phyloP scores from a whole-genome alignment of 2,888 invertebrate species.

The Tridacna gigas region DNA sequence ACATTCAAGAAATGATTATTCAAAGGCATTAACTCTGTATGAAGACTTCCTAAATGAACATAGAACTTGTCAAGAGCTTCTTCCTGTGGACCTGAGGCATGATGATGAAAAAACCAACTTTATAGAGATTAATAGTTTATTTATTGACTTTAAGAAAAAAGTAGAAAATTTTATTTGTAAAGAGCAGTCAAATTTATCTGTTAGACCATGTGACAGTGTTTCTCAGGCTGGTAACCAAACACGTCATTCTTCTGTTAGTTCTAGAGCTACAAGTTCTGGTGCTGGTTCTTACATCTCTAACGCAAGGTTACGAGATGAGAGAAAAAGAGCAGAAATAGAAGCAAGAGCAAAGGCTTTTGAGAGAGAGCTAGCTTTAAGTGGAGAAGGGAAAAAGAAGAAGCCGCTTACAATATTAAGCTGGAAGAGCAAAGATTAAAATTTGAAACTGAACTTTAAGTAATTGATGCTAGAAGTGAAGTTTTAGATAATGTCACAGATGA shows the following conservation, averaged over 20 bases:
- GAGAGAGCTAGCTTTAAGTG: slow-evolving; percentile 2
- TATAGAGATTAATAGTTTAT: background rate
- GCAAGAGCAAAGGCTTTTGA: slow-evolving; percentile 7
- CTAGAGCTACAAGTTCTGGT: background rate
- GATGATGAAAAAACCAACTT: background rate
- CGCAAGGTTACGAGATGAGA: slow-evolving; percentile 9
- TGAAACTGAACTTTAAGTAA: too few relatives aligned
- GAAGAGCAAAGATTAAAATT: too few relatives aligned
- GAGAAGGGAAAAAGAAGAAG: slow-evolving; percentile 1
- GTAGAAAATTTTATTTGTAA: background rate
- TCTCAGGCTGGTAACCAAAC: background rate
- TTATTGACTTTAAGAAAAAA: background rate
- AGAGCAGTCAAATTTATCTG: too few relatives aligned
- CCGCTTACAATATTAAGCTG: background rate
- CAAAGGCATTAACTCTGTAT: too few relatives aligned
- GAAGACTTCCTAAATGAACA: too few relatives aligned
- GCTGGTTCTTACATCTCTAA: slow-evolving; percentile 5
- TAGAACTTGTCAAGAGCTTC: too few relatives aligned
- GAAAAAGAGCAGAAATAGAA: slow-evolving; percentile 3
- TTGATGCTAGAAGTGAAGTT: too few relatives aligned
- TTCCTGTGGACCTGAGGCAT: too few relatives aligned
- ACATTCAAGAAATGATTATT: too few relatives aligned
- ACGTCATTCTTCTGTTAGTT: too few relatives aligned
- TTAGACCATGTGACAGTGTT: background rate
- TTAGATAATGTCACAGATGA: too few relatives aligned